These are phyloP conservation scores for Pogoniulus pusillus DNA, from an alignment of 2,797 vertebrate genomes.

Conservation along the genomic window DNA sequence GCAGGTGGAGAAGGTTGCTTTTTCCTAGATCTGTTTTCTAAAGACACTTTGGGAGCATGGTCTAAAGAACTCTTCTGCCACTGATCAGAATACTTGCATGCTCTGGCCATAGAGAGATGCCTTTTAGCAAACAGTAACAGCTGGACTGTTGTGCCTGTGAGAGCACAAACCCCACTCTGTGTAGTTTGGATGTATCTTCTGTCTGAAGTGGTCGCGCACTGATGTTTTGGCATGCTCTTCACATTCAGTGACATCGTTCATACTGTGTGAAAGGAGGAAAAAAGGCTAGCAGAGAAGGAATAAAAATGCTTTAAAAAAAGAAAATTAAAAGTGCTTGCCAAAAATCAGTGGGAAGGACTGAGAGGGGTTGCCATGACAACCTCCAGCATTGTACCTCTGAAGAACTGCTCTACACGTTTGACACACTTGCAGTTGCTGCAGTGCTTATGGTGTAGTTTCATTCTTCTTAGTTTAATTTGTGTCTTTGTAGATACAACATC, in stretches of 20 bases:
- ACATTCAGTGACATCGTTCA: not conserved
- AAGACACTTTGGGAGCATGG: not conserved
- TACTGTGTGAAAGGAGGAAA: not conserved
- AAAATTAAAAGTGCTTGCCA: slow-evolving; percentile 47
- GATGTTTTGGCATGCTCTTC: not conserved
- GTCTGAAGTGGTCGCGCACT: not conserved
- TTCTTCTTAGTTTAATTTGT: not conserved
- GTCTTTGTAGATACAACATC: not conserved
- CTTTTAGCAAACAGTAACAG: not conserved
- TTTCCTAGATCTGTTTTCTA: not conserved
- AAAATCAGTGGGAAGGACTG: slow-evolving; percentile 73
- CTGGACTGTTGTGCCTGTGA: not conserved
- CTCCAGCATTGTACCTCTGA: slow-evolving; percentile 64
- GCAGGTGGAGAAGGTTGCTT: not conserved
- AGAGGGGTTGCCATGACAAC: slow-evolving; percentile 74
- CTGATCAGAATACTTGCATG: not conserved
- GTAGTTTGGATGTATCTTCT: not conserved
- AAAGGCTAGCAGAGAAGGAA: slow-evolving; percentile 42
- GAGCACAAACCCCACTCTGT: not conserved
- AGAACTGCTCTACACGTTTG: slow-evolving; percentile 62
- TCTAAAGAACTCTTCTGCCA: not conserved
- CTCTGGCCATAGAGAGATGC: not conserved
- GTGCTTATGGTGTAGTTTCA: not conserved
- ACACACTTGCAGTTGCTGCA: slow-evolving; percentile 48
- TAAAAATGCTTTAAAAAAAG: slow-evolving; percentile 25